Conservation (phyloP, 64 coral and sea anemone genomes). For the Stylophora pistillata region DNA sequence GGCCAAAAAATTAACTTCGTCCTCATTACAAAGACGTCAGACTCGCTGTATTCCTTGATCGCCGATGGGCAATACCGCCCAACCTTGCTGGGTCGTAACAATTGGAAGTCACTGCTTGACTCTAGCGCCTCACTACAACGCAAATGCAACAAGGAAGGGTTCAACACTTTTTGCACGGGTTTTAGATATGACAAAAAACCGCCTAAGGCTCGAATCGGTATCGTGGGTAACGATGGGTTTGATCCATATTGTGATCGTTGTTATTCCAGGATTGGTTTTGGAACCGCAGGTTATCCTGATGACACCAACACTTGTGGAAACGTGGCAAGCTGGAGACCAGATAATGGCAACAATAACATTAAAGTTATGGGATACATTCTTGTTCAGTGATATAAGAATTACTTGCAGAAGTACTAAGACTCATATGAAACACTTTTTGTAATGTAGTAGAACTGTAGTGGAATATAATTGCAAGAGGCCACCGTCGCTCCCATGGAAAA, state of each 20-base stretch:
- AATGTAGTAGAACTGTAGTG: no score
- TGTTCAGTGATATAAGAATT: constrained; percentile 7
- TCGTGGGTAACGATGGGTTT: constrained; percentile 14
- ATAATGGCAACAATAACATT: not conserved
- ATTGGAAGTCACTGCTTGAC: not conserved
- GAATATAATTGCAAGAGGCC: no score
- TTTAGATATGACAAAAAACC: not conserved
- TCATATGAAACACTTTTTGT: no score
- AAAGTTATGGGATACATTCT: constrained; percentile 43
- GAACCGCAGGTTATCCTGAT: not conserved
- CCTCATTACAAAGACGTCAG: not conserved
- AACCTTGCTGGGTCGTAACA: not conserved
- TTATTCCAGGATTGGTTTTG: constrained; percentile 40
- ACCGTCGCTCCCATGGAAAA: no score
- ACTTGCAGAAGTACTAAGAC: no score
- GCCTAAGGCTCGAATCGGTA: constrained; percentile 28
- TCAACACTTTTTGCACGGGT: not conserved
- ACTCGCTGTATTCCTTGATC: constrained; percentile 22
- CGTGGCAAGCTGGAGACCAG: not conserved
- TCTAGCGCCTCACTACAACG: not conserved
- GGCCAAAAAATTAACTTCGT: not conserved
- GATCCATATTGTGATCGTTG: not conserved
- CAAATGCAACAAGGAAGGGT: not conserved
- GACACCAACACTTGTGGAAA: constrained; percentile 20
- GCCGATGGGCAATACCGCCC: constrained; percentile 31